Evolutionary conservation across 2,113 vertebrate species (phyloP).

Genomic region (Plecturocebus donacophilus): DNA sequence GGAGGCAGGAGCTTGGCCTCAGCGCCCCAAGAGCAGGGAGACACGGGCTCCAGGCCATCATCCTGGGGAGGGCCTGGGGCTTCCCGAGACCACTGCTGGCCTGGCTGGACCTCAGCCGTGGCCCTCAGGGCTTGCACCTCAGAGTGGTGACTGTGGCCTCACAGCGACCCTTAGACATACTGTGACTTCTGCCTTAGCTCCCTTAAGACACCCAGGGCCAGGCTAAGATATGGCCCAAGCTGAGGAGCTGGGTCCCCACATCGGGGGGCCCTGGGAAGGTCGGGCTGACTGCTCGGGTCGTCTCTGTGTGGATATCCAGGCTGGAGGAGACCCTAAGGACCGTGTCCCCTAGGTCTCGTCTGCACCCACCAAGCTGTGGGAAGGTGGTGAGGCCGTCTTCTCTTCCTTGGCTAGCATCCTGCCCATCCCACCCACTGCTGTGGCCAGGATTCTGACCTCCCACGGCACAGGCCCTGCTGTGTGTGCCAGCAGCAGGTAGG

Average conservation of each 20-base stretch:
- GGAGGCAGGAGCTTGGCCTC: too few relatives aligned
- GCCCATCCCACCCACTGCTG: rapidly evolving
- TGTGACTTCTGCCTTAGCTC: not conserved
- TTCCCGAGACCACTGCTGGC: too few relatives aligned
- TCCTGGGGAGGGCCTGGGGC: too few relatives aligned
- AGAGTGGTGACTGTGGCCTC: rapidly evolving
- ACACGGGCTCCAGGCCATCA: rapidly evolving
- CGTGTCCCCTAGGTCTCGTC: rapidly evolving
- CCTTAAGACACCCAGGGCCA: rapidly evolving
- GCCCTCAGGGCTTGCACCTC: not conserved
- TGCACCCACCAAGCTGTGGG: not conserved
- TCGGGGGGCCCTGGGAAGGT: not conserved
- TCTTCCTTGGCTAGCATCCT: not conserved
- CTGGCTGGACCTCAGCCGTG: not conserved
- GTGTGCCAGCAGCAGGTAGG: not conserved
- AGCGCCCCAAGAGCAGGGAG: not conserved
- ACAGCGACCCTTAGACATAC: not conserved
- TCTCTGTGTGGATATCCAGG: not conserved
- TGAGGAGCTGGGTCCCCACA: rapidly evolving
- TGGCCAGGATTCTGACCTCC: too few relatives aligned
- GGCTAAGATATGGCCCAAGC: not conserved
- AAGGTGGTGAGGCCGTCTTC: not conserved
- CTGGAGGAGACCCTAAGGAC: not conserved
- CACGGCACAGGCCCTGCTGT: not conserved
- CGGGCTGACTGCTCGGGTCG: not conserved